phyloP scores from a whole-genome alignment of 2,113 vertebrate species.

The Sinocyclocheilus maitianheensis region DNA sequence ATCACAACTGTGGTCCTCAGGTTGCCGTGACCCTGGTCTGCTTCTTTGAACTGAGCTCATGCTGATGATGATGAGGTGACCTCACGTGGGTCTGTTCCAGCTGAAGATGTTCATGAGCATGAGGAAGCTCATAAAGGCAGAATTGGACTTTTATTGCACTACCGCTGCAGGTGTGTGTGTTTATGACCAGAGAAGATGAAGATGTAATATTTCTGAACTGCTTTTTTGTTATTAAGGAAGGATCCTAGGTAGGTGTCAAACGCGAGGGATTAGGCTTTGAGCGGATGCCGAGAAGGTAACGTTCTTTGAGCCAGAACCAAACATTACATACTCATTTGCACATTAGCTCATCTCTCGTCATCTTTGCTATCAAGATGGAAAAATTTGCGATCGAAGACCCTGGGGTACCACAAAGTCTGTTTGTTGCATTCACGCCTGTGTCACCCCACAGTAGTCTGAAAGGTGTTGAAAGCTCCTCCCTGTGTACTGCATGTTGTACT shows the following conservation, averaged over 20 bases:
- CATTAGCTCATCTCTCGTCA: conserved; percentile 71
- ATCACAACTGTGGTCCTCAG: conserved; percentile 2
- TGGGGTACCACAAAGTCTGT: conserved; percentile 54
- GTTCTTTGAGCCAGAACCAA: conserved; percentile 56
- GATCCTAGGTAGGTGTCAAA: conserved; percentile 6
- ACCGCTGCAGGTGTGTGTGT: conserved; percentile 48
- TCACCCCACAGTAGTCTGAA: conserved; percentile 57
- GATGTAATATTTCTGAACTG: conserved; percentile 36
- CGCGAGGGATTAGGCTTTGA: not conserved
- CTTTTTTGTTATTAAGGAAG: conserved; percentile 18
- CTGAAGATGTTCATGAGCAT: conserved; percentile 51
- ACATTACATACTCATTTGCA: conserved; percentile 55
- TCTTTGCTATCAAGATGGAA: conserved; percentile 65
- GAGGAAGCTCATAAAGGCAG: conserved; percentile 52
- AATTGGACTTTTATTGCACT: conserved; percentile 42
- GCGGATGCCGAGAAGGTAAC: conserved; percentile 43
- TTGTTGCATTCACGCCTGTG: conserved; percentile 51
- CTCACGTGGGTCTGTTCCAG: conserved; percentile 45
- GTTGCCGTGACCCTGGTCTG: conserved; percentile 40
- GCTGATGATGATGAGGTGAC: conserved; percentile 53
- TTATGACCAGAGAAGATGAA: conserved; percentile 37
- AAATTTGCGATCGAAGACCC: conserved; percentile 61
- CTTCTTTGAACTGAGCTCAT: conserved; percentile 51
- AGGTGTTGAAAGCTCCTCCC: conserved; percentile 59
- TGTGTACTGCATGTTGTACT: conserved; percentile 48